Evolutionary conservation across 1,140 invertebrate species (phyloP).

Genomic region (Theocolax elegans): DNA sequence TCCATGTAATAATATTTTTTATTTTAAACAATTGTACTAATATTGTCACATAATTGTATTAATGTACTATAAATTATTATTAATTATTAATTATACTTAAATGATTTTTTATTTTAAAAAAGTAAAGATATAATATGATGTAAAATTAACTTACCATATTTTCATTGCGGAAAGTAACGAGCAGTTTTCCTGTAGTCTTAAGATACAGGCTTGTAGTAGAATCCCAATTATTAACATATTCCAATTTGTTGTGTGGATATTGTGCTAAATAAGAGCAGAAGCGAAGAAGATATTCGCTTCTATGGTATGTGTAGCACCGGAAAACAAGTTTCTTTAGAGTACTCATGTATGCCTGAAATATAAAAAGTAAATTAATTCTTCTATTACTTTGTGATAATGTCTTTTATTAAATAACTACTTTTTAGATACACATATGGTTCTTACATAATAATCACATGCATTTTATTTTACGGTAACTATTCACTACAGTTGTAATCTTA

Average conservation of each 20-base stretch:
- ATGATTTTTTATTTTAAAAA: no score
- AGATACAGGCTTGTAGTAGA: constrained; percentile 79
- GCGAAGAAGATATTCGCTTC: constrained; percentile 76
- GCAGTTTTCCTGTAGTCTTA: constrained; percentile 71
- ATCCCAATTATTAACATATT: constrained; percentile 79
- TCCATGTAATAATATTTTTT: no score
- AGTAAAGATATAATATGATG: no score
- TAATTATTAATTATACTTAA: no score
- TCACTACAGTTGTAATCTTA: no score
- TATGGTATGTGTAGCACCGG: constrained; percentile 78
- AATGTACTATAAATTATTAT: no score
- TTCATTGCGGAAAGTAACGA: constrained; percentile 81
- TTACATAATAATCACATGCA: no score
- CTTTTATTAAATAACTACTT: background rate
- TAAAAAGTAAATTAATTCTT: background rate
- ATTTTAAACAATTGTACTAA: no score
- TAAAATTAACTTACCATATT: constrained; percentile 69
- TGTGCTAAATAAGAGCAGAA: constrained; percentile 77
- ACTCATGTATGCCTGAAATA: constrained; percentile 70
- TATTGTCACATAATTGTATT: no score
- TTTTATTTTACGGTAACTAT: no score
- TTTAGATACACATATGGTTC: no score
- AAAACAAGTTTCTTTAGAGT: constrained; percentile 75
- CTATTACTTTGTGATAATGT: background rate
- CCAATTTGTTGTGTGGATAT: constrained; percentile 72